Evolutionary conservation across 2,797 vertebrate genomes (phyloP).

Genomic region (Syngnathus acus): DNA sequence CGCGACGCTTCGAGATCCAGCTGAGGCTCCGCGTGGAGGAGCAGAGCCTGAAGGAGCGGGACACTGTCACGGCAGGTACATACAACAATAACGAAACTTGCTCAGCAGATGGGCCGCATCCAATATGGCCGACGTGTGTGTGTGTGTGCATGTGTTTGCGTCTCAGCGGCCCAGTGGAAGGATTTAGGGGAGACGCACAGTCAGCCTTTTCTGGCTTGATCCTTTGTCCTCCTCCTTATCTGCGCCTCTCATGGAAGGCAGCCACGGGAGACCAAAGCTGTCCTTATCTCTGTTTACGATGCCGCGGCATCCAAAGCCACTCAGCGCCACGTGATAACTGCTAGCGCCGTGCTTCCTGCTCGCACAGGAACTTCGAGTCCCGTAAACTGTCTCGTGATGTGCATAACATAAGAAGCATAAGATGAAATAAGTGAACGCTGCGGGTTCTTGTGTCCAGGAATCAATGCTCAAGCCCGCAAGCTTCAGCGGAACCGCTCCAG

Average conservation of each 20-base stretch:
- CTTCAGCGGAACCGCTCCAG: slow-evolving; percentile 64
- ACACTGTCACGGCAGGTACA: slow-evolving; percentile 72
- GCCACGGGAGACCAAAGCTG: slow-evolving; percentile 44
- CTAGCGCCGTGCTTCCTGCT: not conserved
- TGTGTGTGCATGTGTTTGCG: not conserved
- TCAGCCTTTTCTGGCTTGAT: slow-evolving; percentile 29
- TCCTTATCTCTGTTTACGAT: slow-evolving; percentile 57
- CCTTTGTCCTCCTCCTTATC: slow-evolving; percentile 56
- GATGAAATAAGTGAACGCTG: not conserved
- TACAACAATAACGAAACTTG: no score
- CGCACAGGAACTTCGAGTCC: not conserved
- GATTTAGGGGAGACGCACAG: not conserved
- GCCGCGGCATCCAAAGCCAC: slow-evolving; percentile 30
- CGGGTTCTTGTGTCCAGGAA: slow-evolving; percentile 40
- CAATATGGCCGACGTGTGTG: no score
- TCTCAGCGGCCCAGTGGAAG: not conserved
- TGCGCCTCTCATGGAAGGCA: slow-evolving; percentile 25
- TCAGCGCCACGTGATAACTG: not conserved
- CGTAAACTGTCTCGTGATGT: not conserved
- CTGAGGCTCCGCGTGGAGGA: slow-evolving; percentile 52
- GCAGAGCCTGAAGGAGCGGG: slow-evolving; percentile 55
- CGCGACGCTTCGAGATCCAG: slow-evolving; percentile 74
- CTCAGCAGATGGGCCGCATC: no score
- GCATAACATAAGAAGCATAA: not conserved
- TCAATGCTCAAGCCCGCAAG: slow-evolving; percentile 69